A percentile compares a stretch with the other conserved stretches of the same genome.
Evolutionary conservation across 2,797 vertebrate genomes (phyloP).

Genomic region (Clamator glandarius): DNA sequence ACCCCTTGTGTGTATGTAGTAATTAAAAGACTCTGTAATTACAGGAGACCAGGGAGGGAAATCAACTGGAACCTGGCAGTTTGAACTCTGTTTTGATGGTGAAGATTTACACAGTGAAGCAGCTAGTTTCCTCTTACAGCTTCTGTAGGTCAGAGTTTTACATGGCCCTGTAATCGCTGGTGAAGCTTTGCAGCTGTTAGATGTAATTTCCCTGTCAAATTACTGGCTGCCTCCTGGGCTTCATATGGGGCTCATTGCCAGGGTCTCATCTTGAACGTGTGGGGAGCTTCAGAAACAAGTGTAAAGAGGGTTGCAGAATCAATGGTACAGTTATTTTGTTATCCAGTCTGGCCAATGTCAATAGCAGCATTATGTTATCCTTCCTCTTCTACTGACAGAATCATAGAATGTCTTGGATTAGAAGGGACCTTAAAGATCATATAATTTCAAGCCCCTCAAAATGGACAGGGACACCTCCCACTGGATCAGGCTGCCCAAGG

Average conservation of each 20-base stretch:
- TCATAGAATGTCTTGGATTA: no score
- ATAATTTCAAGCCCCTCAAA: no score
- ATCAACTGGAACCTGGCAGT: constrained; percentile 19
- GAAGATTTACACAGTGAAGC: not conserved
- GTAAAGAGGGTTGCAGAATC: not conserved
- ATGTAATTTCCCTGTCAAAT: not conserved
- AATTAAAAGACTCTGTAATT: constrained; percentile 54
- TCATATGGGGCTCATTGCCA: rapidly evolving
- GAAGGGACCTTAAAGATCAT: no score
- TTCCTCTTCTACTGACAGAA: not conserved
- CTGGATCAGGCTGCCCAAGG: no score
- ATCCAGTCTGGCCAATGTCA: not conserved
- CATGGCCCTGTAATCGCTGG: not conserved
- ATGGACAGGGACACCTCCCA: no score
- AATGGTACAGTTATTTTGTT: not conserved
- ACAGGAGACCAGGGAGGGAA: not conserved
- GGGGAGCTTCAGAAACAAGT: not conserved
- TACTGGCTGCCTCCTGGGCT: not conserved
- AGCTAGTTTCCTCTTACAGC: not conserved
- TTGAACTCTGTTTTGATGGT: not conserved
- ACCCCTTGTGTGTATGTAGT: not conserved
- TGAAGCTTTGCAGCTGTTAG: not conserved
- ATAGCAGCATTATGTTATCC: not conserved
- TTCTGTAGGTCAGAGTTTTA: not conserved
- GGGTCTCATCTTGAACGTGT: not conserved